phyloP scores from a whole-genome alignment of 2,888 invertebrate species.

The Lacanobia wlatinum region DNA sequence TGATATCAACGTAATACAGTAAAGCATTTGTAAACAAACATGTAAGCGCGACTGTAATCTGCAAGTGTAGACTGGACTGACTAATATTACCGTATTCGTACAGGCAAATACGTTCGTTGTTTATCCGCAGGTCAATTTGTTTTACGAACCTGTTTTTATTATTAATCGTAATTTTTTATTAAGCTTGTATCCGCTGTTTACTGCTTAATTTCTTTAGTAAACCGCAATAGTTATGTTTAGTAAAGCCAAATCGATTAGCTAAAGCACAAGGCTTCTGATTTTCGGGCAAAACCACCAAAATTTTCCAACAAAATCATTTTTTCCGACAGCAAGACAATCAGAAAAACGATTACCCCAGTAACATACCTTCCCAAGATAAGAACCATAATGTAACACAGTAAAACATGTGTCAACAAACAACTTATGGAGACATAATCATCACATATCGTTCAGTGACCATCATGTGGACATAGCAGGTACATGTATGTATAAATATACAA shows the following conservation, averaged over 20 bases:
- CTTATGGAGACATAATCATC: conserved; percentile 33
- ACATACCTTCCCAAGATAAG: conserved; percentile 27
- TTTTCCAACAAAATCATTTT: neutral
- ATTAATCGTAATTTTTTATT: neutral
- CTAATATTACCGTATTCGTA: conserved; percentile 6
- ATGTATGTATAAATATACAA: conserved; percentile 2
- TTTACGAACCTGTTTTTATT: neutral
- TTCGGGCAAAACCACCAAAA: neutral
- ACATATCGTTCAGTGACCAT: conserved; percentile 75
- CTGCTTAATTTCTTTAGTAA: neutral
- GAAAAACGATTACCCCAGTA: conserved; percentile 13
- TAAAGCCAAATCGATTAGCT: neutral
- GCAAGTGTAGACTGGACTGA: conserved; percentile 11
- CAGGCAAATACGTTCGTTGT: conserved; percentile 5
- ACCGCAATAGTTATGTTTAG: neutral
- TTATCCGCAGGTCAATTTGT: conserved; percentile 1
- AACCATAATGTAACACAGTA: conserved; percentile 26
- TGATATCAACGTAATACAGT: conserved; percentile 60
- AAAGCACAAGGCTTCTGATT: neutral
- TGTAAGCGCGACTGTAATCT: conserved; percentile 33
- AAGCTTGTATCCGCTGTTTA: neutral
- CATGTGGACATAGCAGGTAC: conserved; percentile 31
- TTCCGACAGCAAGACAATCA: neutral
- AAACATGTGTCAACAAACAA: conserved; percentile 49
- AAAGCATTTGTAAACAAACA: conserved; percentile 64